Evolutionary conservation across 2,888 invertebrate species (phyloP).

Genomic region (Ectobius pallidus): DNA sequence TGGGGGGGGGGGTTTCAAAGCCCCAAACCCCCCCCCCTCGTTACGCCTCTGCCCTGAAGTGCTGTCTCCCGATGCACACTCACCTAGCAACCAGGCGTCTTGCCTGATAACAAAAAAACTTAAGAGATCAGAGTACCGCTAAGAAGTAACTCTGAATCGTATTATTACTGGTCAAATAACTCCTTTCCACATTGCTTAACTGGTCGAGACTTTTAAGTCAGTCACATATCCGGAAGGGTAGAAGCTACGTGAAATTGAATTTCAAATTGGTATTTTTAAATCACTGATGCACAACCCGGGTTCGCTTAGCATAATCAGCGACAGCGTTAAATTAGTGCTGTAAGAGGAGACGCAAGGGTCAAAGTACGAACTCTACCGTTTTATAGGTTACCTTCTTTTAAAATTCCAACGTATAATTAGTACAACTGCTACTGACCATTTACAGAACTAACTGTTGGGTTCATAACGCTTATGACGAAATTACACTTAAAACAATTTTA

Average conservation of each 20-base stretch:
- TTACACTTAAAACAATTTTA: too few species aligned
- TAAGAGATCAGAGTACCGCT: conserved; percentile 13
- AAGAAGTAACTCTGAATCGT: background rate
- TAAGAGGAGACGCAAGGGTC: background rate
- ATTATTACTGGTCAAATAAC: conserved; percentile 1
- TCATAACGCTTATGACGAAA: too few species aligned
- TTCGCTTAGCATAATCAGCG: background rate
- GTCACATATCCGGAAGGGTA: background rate
- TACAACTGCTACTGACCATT: too few species aligned
- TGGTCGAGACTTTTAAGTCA: too few species aligned
- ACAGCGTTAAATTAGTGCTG: background rate
- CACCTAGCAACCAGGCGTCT: too few species aligned
- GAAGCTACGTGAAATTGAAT: conserved; percentile 1
- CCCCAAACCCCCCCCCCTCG: too few species aligned
- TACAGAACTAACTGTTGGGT: too few species aligned
- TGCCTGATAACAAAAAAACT: background rate
- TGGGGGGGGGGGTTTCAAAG: too few species aligned
- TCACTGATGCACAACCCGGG: background rate
- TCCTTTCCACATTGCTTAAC: background rate
- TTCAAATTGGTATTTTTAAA: conserved; percentile 5
- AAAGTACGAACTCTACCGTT: background rate
- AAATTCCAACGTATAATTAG: too few species aligned
- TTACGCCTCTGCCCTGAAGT: too few species aligned
- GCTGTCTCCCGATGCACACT: too few species aligned
- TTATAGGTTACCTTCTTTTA: too few species aligned